Evolutionary conservation across 37 sponge, comb jelly and placozoan genomes (phyloP), one percentile per base, ranked within the genome.

Genomic region (Ianthella basta): DNA sequence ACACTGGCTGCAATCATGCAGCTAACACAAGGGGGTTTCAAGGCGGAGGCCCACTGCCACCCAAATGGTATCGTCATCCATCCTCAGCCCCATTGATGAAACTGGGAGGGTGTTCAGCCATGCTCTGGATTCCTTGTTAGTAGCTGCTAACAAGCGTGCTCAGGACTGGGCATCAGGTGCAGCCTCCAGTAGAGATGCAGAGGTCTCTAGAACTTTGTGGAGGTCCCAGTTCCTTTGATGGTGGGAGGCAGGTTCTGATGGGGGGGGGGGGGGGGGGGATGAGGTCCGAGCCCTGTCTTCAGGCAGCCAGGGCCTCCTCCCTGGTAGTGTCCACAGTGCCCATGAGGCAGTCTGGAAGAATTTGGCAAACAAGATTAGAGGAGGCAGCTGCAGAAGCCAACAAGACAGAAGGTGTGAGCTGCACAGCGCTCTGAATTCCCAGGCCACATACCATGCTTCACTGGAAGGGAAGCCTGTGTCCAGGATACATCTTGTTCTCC

Each of bases 31-130:
- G 23, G 74, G 74, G 23, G 12, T 33, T 3, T 36, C 39, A 21
- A 72, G 74, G 10, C 74, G 74, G 23, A 72, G 74, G 32, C 74
- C 74, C 21, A 34, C 37, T 4, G 74, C 74, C 74, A 72, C 74
- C 23, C 74, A 8, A 30, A 72, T 35, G 74, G 37, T 34, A n/a
- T 33, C 39, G 13, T 72, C 74, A 4, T 72, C 74, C 74, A 72
- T 72, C 32, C 74, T 3, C 29, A 61, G 8, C 25, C 64, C 64
- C 29, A 61, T 6, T 29, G 64, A 61, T 13, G 64, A 61, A 4
- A 61, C 64, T 61, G 64, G 64, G 64, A 61, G 64, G 64, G 64
- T 27, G 27, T 61, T n/a, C 64, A 61, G 14, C 64, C 64, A 61
- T 29, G 64, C 64, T 12, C 64, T 12, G 24, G 64, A n/a, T 12